A percentile compares a stretch with the other conserved stretches of the same genome.
Evolutionary conservation across 2,888 invertebrate species (phyloP).

Genomic region (Diabrotica balteata): DNA sequence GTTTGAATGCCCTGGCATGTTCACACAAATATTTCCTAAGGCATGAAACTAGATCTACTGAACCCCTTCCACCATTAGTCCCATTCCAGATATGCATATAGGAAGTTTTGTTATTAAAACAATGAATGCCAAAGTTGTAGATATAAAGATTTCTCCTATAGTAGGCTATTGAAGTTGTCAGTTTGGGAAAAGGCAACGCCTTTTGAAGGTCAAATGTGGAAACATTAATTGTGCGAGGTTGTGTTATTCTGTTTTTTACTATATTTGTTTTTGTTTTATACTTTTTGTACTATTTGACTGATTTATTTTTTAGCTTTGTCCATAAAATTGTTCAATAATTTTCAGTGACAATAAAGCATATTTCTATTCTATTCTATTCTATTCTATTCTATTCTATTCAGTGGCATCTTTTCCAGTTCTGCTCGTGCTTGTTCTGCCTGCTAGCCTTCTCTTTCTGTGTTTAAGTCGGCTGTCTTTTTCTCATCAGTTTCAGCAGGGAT

Average conservation of each 20-base stretch:
- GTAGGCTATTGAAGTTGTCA: neutral
- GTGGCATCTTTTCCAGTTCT: neutral
- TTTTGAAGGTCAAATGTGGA: neutral
- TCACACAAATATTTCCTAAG: neutral
- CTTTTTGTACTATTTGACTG: no score
- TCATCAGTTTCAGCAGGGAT: neutral
- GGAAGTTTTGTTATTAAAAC: neutral
- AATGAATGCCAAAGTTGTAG: neutral
- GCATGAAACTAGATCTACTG: conserved; percentile 4
- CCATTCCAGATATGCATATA: conserved; percentile 10
- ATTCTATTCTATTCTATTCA: no score
- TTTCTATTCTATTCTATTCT: no score
- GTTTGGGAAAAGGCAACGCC: neutral
- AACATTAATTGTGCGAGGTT: neutral
- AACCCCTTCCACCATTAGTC: conserved; percentile 7
- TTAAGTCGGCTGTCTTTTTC: neutral
- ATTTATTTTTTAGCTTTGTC: no score
- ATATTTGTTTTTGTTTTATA: no score
- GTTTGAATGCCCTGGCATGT: neutral
- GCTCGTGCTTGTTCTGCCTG: neutral
- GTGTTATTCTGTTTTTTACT: no score
- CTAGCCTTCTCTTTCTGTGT: neutral
- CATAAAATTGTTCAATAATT: no score
- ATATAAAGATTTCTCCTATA: neutral
- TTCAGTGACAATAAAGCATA: no score